Conservation (phyloP, 2,888 invertebrate genomes). For the Agapostemon virescens region DNA sequence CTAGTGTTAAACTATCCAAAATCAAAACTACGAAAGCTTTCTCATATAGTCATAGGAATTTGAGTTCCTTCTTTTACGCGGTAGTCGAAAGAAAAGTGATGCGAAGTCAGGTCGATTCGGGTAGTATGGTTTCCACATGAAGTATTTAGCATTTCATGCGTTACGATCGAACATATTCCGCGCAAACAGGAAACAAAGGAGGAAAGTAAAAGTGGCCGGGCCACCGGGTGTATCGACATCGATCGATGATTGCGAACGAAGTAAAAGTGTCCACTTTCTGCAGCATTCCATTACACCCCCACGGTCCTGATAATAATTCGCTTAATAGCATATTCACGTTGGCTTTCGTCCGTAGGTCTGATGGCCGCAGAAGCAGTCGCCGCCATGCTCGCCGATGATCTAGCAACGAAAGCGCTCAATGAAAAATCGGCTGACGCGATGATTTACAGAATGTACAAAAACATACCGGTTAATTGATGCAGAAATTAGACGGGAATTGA, state of each 20-base stretch:
- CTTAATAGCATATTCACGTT: conserved; percentile 46
- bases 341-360: conserved; percentile 71
- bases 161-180: background rate
- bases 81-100: background rate
- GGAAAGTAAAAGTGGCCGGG: conserved; percentile 44
- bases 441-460: conserved; percentile 77
- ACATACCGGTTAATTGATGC: conserved; percentile 69
- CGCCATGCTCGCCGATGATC: conserved; percentile 78
- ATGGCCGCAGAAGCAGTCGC: conserved; percentile 79
- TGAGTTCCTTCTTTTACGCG: background rate
- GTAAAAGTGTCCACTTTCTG: conserved; percentile 55
- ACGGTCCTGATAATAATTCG: conserved; percentile 32
- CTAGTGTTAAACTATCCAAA: no score
- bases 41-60: background rate
- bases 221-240: conserved; percentile 29
- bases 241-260: conserved; percentile 29
- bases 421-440: conserved; percentile 75
- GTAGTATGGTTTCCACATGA: background rate
- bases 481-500: background rate
- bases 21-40: no score
- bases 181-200: conserved; percentile 36
- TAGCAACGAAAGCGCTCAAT: conserved; percentile 76
- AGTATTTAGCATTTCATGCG: background rate
- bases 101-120: background rate
- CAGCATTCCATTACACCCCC: conserved; percentile 23